Evolutionary conservation across 2,888 invertebrate species (phyloP), one percentile per base, ranked within the genome.

Genomic region (Eucriotettix oculatus): DNA sequence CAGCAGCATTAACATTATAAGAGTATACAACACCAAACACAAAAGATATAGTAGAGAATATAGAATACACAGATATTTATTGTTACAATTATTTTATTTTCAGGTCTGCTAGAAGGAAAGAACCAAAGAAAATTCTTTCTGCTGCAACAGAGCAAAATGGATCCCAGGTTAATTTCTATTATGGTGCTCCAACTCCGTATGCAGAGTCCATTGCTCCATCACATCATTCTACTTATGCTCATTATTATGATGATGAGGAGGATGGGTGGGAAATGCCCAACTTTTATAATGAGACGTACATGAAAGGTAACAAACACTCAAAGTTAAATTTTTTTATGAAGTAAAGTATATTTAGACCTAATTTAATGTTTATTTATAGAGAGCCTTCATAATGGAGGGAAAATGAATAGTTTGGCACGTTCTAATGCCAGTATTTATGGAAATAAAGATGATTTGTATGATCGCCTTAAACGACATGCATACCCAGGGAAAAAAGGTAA

Each of bases 181-280:
- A 94, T 71, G 94, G 94, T 64, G 93, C 93, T 1, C 91, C 91
- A 59, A 92, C 92, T 9, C 94, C 94, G 0, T 94, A 94, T 75
- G 94, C 94, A 57, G 94, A 94, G 72, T 92, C 91, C 60, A 94
- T 94, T 67, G 94, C 94, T 0, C 94, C 94, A 1, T 93, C 93
- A 10, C 94, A 94, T 74, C 94, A 94, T 71, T 93, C 92, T 56
- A 94, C 94, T 0, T 94, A 94, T 73, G 94, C 94, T 7, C 94
- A 94, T 72, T 94, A 94, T 73, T 94, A 94, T 68, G 93, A 94
- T 71, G 93, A 94, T 68, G 94, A 94, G 71, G 94, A 94, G 74
- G 94, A 94, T 68, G 94, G 93, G 56, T 94, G 94, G 94, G 94
- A 94, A 72, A 94, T 94, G 94, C 94, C 94, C 0, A 94, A 94